Evolutionary conservation across 2,797 vertebrate species (phyloP), one percentile per base, ranked within the genome.

Genomic region (Sorex maritimensis): DNA sequence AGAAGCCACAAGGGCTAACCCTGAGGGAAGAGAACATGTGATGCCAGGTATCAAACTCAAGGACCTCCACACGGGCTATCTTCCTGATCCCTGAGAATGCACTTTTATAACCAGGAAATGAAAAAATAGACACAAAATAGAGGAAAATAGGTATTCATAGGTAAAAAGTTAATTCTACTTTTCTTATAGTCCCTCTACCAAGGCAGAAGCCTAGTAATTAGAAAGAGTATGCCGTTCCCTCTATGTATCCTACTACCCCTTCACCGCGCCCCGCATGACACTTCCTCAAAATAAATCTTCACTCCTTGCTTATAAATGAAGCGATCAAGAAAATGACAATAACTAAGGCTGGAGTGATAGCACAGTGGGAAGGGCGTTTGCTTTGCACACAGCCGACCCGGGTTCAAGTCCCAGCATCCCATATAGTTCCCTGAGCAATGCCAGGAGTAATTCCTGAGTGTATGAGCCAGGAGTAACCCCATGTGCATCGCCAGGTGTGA

Each of bases 81-180:
- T 61, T 21, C 58, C 58, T 61, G 58, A 23, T 17, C 11, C 15
- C 19, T 30, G 8, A 90, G n/a, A 78, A 67, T 63, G 6, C 41
- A 74, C n/a, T 63, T 94, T 82, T 63, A 44, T 44, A 63, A 92
- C 77, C 13, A 86, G 73, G 30, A 95, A 91, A 80, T 44, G 41
- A 58, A 55, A 49, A 72, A 28, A 30, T 17, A 23, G 77, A 38
- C 5, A 8, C 1, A 12, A 38, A 68, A 38, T 38, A 61, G 44
- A 61, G 28, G 49, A 77, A 81, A 77, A 28, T 67, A 67, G 49
- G 71, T 88, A 89, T 79, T 73, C 44, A 55, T 30, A 63, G 63
- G 15, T 81, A 23, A 73, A 69, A 44, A 30, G 24, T 44, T 92
- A 73, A n/a, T 68, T 77, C 30, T 93, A 44, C 30, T 73, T 85